A percentile compares a stretch with the other conserved stretches of the same genome.
These are phyloP conservation scores for Oryzias celebensis DNA, from an alignment of 2,113 vertebrate genomes.

Conservation along the genomic window DNA sequence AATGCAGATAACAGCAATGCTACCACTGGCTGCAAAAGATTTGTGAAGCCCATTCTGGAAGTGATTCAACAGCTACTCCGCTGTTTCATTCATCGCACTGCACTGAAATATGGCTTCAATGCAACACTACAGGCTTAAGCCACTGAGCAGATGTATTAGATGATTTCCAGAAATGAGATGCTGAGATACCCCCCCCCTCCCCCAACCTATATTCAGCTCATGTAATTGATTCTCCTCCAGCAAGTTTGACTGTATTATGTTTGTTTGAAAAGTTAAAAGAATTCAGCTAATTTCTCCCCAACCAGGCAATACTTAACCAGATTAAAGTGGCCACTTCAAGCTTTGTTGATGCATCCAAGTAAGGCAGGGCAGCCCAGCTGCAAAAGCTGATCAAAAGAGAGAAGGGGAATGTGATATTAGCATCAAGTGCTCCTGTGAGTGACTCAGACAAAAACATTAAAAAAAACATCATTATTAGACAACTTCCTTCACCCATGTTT, in stretches of 20 bases:
- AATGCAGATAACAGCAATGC: constrained; percentile 38
- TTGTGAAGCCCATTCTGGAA: constrained; percentile 38
- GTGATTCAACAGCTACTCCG: constrained; percentile 47
- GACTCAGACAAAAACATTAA: constrained; percentile 75
- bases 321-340: constrained; percentile 78
- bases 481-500: constrained; percentile 77
- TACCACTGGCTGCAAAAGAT: constrained; percentile 36
- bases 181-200: constrained; percentile 12
- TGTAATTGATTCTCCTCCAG: constrained; percentile 73
- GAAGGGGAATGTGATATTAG: constrained; percentile 76
- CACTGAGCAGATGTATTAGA: constrained; percentile 59
- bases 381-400: constrained; percentile 76
- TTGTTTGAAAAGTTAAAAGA: constrained; percentile 80
- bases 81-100: constrained; percentile 49
- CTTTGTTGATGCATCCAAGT: constrained; percentile 77
- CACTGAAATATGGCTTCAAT: constrained; percentile 54
- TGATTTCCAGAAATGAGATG: constrained; percentile 60
- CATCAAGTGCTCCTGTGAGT: constrained; percentile 72
- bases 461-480: constrained; percentile 75
- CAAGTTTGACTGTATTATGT: constrained; percentile 73
- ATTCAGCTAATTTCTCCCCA: constrained; percentile 71
- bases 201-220: constrained; percentile 66
- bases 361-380: constrained; percentile 77
- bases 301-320: constrained; percentile 73
- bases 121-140: constrained; percentile 54